A percentile compares a stretch with the other conserved stretches of the same genome.
These are phyloP conservation scores for Dynastes grantii DNA, from an alignment of 2,888 invertebrate species.

Conservation along the genomic window DNA sequence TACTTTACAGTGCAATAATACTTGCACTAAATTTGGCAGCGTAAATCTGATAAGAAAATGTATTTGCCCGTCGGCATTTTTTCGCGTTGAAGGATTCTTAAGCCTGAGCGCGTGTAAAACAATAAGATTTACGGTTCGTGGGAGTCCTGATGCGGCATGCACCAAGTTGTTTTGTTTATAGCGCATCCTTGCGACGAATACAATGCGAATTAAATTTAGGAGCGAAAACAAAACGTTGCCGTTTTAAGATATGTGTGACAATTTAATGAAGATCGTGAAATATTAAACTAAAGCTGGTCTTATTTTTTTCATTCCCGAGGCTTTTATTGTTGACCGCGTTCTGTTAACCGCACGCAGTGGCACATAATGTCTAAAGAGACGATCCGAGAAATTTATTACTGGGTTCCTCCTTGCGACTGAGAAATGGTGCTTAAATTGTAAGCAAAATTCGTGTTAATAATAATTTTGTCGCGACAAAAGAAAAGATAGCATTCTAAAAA, in stretches of 20 bases:
- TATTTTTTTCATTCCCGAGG: background rate
- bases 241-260: constrained; percentile 31
- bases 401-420: too few relatives aligned
- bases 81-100: background rate
- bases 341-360: background rate
- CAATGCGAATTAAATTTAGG: constrained; percentile 41
- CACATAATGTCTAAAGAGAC: background rate
- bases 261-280: constrained; percentile 18
- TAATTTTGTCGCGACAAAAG: too few relatives aligned
- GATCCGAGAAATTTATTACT: background rate
- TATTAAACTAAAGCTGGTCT: background rate
- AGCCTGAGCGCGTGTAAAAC: constrained; percentile 16
- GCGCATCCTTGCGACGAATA: constrained; percentile 24
- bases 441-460: too few relatives aligned
- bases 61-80: background rate
- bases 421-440: too few relatives aligned
- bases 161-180: constrained; percentile 7
- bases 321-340: background rate
- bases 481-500: too few relatives aligned
- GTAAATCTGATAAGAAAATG: constrained; percentile 32
- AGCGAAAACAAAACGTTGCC: constrained; percentile 19
- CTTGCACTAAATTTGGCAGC: constrained; percentile 1
- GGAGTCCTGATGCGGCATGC: constrained; percentile 16
- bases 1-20: background rate
- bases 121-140: constrained; percentile 38